A percentile compares a stretch with the other conserved stretches of the same genome.
phyloP scores from a whole-genome alignment of 2,888 invertebrate genomes.

The Meloe dianella region DNA sequence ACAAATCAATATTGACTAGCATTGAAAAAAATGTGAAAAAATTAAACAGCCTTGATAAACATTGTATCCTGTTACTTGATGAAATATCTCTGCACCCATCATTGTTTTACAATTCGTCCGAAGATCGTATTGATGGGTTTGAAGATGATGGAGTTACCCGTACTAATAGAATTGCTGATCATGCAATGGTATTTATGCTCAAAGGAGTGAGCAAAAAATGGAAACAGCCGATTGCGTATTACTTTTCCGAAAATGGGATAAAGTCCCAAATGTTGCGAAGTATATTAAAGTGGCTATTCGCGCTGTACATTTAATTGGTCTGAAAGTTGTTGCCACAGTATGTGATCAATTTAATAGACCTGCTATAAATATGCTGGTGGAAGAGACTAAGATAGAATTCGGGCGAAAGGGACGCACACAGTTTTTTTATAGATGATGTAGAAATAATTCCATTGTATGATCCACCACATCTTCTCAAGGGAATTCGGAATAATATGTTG shows the following conservation, averaged over 20 bases:
- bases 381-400: not conserved
- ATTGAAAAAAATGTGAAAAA: not conserved
- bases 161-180: not conserved
- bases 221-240: not conserved
- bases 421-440: not conserved
- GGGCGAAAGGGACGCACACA: not conserved
- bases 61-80: not conserved
- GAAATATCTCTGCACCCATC: too few species aligned
- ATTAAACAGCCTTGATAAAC: not conserved
- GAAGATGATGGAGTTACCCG: not conserved
- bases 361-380: slow-evolving; percentile 5
- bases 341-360: slow-evolving; percentile 17
- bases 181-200: not conserved
- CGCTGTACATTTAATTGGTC: not conserved
- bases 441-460: slow-evolving; percentile 4
- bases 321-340: slow-evolving; percentile 10
- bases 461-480: slow-evolving; percentile 11
- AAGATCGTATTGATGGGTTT: too few species aligned
- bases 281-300: not conserved
- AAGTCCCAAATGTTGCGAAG: not conserved
- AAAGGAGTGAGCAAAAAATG: not conserved
- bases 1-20: not conserved
- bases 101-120: not conserved
- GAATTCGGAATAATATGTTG: slow-evolving; percentile 11
- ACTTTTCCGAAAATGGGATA: not conserved